Conservation (phyloP, 2,888 invertebrate species). For the Agrochola lota region DNA sequence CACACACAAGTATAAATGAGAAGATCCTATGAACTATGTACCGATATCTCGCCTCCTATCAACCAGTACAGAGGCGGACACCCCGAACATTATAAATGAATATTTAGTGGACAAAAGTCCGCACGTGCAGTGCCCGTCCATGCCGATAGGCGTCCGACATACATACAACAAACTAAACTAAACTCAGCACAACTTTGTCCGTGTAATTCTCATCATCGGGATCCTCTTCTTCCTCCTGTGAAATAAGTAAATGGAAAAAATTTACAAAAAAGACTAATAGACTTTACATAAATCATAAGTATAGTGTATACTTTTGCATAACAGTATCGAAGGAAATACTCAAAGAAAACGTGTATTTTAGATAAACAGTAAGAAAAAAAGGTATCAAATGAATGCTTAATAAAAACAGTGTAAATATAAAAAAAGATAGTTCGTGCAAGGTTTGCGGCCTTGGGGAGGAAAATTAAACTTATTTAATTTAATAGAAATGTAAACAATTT, state of each 20-base stretch:
- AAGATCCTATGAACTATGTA: slow-evolving; percentile 18
- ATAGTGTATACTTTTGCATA: neutral
- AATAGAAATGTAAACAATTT: too few relatives aligned
- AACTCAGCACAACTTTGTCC: slow-evolving; percentile 72
- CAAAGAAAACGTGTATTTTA: too few relatives aligned
- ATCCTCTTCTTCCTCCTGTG: slow-evolving; percentile 71
- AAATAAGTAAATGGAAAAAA: slow-evolving; percentile 31
- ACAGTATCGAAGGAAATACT: neutral
- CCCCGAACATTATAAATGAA: slow-evolving; percentile 2
- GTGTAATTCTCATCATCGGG: slow-evolving; percentile 70
- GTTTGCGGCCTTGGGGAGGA: too few relatives aligned
- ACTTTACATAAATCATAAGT: neutral
- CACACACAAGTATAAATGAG: neutral
- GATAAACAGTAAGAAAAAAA: too few relatives aligned
- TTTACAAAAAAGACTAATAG: too few relatives aligned
- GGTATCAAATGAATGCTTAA: too few relatives aligned
- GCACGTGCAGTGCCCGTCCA: neutral
- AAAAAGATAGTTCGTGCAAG: too few relatives aligned
- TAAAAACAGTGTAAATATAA: too few relatives aligned
- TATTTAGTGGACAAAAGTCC: neutral
- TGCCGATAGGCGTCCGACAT: slow-evolving; percentile 46
- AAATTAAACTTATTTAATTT: too few relatives aligned
- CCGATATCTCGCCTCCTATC: slow-evolving; percentile 29
- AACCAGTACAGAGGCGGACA: neutral
- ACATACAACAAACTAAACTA: slow-evolving; percentile 66